Evolutionary conservation across 1,140 invertebrate species (phyloP).

Genomic region (Micrasema minimum): DNA sequence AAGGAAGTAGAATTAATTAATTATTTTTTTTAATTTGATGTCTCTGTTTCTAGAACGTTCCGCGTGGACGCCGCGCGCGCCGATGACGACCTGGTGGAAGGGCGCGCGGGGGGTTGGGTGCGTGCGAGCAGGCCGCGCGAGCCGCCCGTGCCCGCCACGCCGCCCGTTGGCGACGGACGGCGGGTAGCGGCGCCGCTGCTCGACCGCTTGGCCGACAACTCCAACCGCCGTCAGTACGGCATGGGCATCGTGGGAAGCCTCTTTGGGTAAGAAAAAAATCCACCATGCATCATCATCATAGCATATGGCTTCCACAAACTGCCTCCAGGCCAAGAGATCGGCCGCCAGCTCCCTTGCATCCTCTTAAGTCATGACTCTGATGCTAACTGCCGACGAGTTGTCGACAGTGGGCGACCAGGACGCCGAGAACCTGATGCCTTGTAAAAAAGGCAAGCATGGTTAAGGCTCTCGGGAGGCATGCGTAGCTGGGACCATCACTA

Average conservation of each 20-base stretch:
- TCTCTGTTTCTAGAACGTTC: conserved; percentile 6
- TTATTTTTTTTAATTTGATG: too few relatives aligned
- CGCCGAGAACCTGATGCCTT: too few relatives aligned
- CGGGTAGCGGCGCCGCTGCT: conserved; percentile 76
- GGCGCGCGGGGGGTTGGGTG: conserved; percentile 41
- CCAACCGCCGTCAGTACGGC: conserved; percentile 83
- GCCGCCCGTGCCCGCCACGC: conserved; percentile 59
- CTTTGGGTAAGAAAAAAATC: conserved; percentile 70
- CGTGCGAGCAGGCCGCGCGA: conserved; percentile 56
- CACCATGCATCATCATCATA: background rate
- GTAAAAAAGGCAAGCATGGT: too few relatives aligned
- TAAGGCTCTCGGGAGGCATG: too few relatives aligned
- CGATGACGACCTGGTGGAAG: conserved; percentile 45
- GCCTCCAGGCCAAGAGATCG: too few relatives aligned
- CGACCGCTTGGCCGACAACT: conserved; percentile 82
- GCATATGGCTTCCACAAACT: too few relatives aligned
- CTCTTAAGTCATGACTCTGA: too few relatives aligned
- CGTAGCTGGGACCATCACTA: too few relatives aligned
- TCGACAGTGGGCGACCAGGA: too few relatives aligned
- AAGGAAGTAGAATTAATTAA: too few relatives aligned
- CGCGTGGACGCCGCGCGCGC: conserved; percentile 1
- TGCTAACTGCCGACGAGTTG: too few relatives aligned
- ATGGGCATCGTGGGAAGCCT: conserved; percentile 85
- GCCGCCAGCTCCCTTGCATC: too few relatives aligned
- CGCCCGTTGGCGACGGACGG: conserved; percentile 66